These are phyloP conservation scores for Bombus confusus DNA, from an alignment of 1,140 invertebrate genomes.

Conservation along the genomic window DNA sequence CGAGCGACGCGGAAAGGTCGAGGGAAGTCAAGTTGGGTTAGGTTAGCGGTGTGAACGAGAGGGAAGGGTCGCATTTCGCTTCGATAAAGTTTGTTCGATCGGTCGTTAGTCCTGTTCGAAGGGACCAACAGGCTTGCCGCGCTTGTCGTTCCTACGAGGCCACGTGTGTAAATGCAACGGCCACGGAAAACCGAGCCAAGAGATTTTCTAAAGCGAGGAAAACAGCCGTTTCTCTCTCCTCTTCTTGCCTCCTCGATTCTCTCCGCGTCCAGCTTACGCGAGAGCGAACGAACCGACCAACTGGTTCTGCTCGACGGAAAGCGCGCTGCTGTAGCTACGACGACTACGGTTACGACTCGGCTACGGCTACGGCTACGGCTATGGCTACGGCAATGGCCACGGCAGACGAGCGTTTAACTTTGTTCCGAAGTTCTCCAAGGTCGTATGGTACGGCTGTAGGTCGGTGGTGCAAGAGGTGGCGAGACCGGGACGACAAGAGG, in stretches of 20 bases:
- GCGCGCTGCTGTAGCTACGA: slow-evolving; percentile 21
- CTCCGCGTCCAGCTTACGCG: background rate
- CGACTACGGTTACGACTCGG: background rate
- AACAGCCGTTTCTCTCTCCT: background rate
- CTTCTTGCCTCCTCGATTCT: too few relatives aligned
- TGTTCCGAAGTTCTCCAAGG: slow-evolving; percentile 80
- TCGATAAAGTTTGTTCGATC: slow-evolving; percentile 78
- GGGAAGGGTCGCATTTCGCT: slow-evolving; percentile 70
- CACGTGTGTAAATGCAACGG: background rate
- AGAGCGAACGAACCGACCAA: background rate
- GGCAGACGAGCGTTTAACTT: slow-evolving; percentile 75
- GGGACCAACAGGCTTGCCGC: background rate
- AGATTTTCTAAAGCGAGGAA: background rate
- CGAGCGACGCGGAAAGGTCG: slow-evolving; percentile 54
- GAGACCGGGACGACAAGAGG: slow-evolving; percentile 36
- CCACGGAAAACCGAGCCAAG: background rate
- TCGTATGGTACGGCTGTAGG: slow-evolving; percentile 74
- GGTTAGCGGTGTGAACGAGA: slow-evolving; percentile 69
- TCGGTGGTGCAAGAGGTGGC: slow-evolving; percentile 70
- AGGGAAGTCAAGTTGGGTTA: slow-evolving; percentile 68
- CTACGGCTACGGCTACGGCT: background rate
- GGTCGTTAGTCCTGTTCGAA: slow-evolving; percentile 69
- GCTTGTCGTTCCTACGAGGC: background rate
- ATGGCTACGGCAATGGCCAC: slow-evolving; percentile 52
- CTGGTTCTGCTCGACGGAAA: slow-evolving; percentile 42